phyloP scores from a whole-genome alignment of 1,140 invertebrate genomes.

The Hesperophylax magnus region DNA sequence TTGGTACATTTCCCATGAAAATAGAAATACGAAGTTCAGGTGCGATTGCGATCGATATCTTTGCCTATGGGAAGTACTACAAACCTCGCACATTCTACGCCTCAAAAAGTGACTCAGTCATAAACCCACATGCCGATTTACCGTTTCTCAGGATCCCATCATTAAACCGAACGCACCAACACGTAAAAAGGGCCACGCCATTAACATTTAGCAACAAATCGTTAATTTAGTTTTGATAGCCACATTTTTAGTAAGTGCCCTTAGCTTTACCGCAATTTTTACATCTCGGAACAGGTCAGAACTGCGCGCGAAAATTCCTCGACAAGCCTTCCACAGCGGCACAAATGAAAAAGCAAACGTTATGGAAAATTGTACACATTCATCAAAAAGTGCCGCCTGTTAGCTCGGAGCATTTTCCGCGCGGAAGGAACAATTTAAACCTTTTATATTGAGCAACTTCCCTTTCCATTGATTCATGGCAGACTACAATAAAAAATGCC shows the following conservation, averaged over 20 bases:
- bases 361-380: neutral
- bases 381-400: neutral
- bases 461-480: neutral
- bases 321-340: neutral
- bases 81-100: neutral
- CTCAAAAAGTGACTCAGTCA: slow-evolving; percentile 8
- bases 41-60: too few species aligned
- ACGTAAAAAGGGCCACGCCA: neutral
- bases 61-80: too few species aligned
- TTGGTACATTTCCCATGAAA: too few species aligned
- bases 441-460: neutral
- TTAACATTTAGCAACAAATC: neutral
- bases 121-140: neutral
- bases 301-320: slow-evolving; percentile 27
- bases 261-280: neutral
- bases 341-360: too few species aligned
- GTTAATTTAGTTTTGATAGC: neutral
- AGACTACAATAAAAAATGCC: too few species aligned
- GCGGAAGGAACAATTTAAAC: neutral
- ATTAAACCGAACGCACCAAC: neutral
- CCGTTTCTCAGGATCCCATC: neutral
- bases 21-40: too few species aligned
- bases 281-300: neutral
- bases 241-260: neutral
- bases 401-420: neutral